These are phyloP conservation scores for Latheticus oryzae DNA, from an alignment of 2,888 invertebrate species.

Conservation along the genomic window DNA sequence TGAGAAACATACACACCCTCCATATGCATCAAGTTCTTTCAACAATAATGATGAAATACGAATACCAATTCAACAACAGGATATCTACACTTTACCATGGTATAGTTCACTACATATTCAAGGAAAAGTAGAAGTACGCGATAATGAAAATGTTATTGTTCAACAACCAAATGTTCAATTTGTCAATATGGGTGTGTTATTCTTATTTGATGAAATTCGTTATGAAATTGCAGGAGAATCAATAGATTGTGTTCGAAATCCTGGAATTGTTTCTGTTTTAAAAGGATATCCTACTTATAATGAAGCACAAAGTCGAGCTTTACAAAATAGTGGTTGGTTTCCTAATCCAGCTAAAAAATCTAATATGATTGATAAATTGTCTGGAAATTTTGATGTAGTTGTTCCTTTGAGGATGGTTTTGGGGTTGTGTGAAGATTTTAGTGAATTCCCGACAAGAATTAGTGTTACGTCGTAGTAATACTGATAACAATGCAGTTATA, in stretches of 20 bases:
- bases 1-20: slow-evolving; percentile 3
- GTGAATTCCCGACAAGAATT: slow-evolving; percentile 43
- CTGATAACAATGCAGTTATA: slow-evolving; percentile 41
- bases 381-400: slow-evolving; percentile 33
- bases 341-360: slow-evolving; percentile 14
- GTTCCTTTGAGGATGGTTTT: slow-evolving; percentile 43
- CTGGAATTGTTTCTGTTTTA: slow-evolving; percentile 56
- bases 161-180: slow-evolving; percentile 27
- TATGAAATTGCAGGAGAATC: slow-evolving; percentile 20
- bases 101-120: slow-evolving; percentile 48
- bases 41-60: slow-evolving; percentile 50
- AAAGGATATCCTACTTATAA: slow-evolving; percentile 57
- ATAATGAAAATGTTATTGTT: slow-evolving; percentile 3
- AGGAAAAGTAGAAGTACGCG: slow-evolving; percentile 43
- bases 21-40: slow-evolving; percentile 3
- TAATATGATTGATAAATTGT: slow-evolving; percentile 2
- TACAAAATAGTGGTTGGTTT: slow-evolving; percentile 34
- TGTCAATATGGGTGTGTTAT: slow-evolving; percentile 41
- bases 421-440: slow-evolving; percentile 58
- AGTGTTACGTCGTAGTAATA: slow-evolving; percentile 35
- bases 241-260: slow-evolving; percentile 49
- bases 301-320: slow-evolving; percentile 47
- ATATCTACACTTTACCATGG: slow-evolving; percentile 52
- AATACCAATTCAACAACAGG: slow-evolving; percentile 55
- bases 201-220: slow-evolving; percentile 40